phyloP scores from a whole-genome alignment of 2,888 invertebrate genomes.

The Synanthedon vespiformis region DNA sequence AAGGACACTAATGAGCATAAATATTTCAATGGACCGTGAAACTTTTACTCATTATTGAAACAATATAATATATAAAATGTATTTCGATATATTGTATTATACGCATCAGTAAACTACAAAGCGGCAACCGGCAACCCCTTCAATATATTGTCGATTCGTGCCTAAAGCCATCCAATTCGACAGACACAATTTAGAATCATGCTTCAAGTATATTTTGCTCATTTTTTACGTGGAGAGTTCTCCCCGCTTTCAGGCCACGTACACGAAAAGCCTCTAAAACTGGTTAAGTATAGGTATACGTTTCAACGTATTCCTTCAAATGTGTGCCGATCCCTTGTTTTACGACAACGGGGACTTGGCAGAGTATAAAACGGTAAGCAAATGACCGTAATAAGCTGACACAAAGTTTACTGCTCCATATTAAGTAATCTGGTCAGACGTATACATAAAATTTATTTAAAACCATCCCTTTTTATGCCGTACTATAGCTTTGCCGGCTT shows the following conservation, averaged over 20 bases:
- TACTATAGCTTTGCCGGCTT: too few species aligned
- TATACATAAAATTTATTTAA: too few species aligned
- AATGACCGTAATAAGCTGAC: not conserved
- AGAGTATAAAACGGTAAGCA: not conserved
- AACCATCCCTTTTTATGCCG: too few species aligned
- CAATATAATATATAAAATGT: not conserved
- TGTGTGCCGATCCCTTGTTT: not conserved
- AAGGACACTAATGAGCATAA: too few species aligned
- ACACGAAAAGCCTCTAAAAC: not conserved
- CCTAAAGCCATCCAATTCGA: not conserved
- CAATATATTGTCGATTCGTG: not conserved
- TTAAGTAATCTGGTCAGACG: too few species aligned
- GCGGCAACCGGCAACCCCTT: not conserved
- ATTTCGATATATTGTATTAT: not conserved
- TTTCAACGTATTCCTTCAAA: not conserved
- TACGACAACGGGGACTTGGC: not conserved
- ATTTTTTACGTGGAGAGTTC: not conserved
- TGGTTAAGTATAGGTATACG: not conserved
- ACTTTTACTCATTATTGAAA: not conserved
- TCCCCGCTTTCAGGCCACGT: not conserved
- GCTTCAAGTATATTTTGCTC: not conserved
- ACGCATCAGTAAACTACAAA: not conserved
- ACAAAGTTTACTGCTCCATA: not conserved
- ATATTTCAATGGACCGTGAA: not conserved
- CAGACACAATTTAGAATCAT: not conserved